Conservation (phyloP, 1,140 invertebrate species). For the Zaprionus davidi region DNA sequence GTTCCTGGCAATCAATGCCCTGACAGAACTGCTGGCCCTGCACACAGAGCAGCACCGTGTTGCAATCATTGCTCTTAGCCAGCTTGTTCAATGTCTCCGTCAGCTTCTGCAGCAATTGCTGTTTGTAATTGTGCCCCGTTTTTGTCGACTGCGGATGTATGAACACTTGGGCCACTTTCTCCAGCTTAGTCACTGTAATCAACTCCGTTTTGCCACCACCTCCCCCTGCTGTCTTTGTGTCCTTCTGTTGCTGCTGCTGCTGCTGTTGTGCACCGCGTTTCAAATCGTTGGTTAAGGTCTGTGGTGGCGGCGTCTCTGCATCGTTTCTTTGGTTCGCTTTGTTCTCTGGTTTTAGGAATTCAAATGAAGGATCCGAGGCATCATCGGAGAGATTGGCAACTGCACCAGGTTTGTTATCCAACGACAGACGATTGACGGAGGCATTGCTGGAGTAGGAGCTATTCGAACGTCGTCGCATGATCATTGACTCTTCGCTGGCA, state of each 20-base stretch:
- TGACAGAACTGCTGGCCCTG: slow-evolving; percentile 88
- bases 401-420: slow-evolving; percentile 59
- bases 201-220: slow-evolving; percentile 31
- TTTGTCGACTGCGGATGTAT: slow-evolving; percentile 86
- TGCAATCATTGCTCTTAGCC: slow-evolving; percentile 87
- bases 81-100: slow-evolving; percentile 86
- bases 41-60: slow-evolving; percentile 88
- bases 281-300: slow-evolving; percentile 68
- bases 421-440: slow-evolving; percentile 84
- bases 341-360: slow-evolving; percentile 72
- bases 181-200: slow-evolving; percentile 87
- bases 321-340: slow-evolving; percentile 73
- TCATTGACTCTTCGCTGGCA: slow-evolving; percentile 90
- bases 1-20: slow-evolving; percentile 88
- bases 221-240: not conserved
- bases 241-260: slow-evolving; percentile 22
- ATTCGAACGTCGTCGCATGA: slow-evolving; percentile 91
- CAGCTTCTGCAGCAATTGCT: slow-evolving; percentile 88
- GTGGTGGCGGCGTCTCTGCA: slow-evolving; percentile 29
- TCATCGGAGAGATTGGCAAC: slow-evolving; percentile 52
- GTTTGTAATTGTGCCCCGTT: slow-evolving; percentile 87
- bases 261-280: slow-evolving; percentile 33
- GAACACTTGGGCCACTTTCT: slow-evolving; percentile 88
- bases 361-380: slow-evolving; percentile 66
- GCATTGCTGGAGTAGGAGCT: slow-evolving; percentile 92